A percentile compares a stretch with the other conserved stretches of the same genome.
phyloP scores from a whole-genome alignment of 1,140 invertebrate species.

The Drosophila aff. region DNA sequence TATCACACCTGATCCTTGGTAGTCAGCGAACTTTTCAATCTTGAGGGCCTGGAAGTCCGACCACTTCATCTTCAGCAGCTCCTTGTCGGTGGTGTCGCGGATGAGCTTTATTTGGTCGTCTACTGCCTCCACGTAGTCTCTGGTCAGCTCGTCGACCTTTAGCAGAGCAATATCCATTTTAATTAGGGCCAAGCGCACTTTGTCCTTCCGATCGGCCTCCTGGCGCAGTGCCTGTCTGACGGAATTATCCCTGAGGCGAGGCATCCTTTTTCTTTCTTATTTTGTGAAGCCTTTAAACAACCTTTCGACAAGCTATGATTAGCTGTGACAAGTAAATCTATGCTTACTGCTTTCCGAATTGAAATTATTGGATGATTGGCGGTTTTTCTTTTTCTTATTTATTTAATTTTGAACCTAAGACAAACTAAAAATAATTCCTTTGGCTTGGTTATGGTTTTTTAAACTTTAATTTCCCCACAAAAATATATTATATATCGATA shows the following conservation, averaged over 20 bases:
- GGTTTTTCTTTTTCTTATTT: too few relatives aligned
- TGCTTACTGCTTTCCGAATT: not conserved
- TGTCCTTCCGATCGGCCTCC: slow-evolving; percentile 48
- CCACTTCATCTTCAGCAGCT: slow-evolving; percentile 54
- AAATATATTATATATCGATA: not conserved
- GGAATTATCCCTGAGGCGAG: slow-evolving; percentile 52
- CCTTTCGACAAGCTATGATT: too few relatives aligned
- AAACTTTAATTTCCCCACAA: not conserved
- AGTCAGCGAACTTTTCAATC: slow-evolving; percentile 11
- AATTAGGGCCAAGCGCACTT: slow-evolving; percentile 46
- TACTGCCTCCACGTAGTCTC: slow-evolving; percentile 27
- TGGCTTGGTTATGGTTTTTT: not conserved
- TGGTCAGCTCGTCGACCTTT: slow-evolving; percentile 50
- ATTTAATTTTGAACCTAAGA: too few relatives aligned
- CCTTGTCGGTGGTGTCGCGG: slow-evolving; percentile 12
- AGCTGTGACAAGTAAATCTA: not conserved
- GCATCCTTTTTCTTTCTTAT: slow-evolving; percentile 42
- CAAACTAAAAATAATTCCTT: too few relatives aligned
- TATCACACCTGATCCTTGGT: not conserved
- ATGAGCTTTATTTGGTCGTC: slow-evolving; percentile 50
- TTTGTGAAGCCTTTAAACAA: not conserved
- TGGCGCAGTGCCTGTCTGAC: slow-evolving; percentile 40
- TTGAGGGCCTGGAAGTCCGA: slow-evolving; percentile 43
- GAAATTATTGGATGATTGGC: not conserved
- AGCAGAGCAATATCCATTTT: slow-evolving; percentile 46